A percentile compares a stretch with the other conserved stretches of the same genome.
Evolutionary conservation across 2,797 vertebrate genomes (phyloP).

Genomic region (Sebastes itinus): DNA sequence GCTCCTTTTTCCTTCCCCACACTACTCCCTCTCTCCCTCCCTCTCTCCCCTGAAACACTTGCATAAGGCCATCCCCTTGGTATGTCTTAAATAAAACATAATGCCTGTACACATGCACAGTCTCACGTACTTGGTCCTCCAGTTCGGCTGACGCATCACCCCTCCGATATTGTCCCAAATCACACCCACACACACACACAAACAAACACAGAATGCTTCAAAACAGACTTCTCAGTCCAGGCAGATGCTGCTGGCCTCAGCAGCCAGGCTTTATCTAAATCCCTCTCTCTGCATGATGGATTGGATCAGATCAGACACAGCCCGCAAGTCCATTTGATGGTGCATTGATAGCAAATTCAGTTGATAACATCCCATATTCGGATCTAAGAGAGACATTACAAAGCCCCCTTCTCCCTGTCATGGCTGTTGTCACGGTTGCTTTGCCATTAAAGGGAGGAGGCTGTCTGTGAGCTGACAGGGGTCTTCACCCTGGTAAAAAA

Average conservation of each 20-base stretch:
- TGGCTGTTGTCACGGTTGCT: constrained; percentile 39
- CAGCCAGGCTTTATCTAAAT: constrained; percentile 59
- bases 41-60: neutral
- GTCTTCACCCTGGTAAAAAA: constrained; percentile 19
- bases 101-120: neutral
- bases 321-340: constrained; percentile 59
- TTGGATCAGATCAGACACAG: constrained; percentile 62
- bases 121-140: neutral
- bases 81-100: neutral
- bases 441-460: constrained; percentile 25
- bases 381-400: constrained; percentile 36
- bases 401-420: constrained; percentile 22
- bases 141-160: constrained; percentile 14
- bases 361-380: constrained; percentile 44
- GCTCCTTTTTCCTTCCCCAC: neutral
- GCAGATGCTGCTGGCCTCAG: constrained; percentile 34
- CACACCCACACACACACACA: constrained; percentile 20
- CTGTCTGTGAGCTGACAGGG: constrained; percentile 19
- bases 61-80: neutral
- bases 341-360: constrained; percentile 53
- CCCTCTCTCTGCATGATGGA: constrained; percentile 54
- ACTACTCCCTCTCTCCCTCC: neutral
- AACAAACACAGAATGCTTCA: constrained; percentile 35
- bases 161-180: constrained; percentile 26
- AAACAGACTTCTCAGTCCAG: constrained; percentile 32